Evolutionary conservation across 1,140 invertebrate genomes (phyloP), one percentile per base, ranked within the genome.

Genomic region (Drosophila malerkotliana): DNA sequence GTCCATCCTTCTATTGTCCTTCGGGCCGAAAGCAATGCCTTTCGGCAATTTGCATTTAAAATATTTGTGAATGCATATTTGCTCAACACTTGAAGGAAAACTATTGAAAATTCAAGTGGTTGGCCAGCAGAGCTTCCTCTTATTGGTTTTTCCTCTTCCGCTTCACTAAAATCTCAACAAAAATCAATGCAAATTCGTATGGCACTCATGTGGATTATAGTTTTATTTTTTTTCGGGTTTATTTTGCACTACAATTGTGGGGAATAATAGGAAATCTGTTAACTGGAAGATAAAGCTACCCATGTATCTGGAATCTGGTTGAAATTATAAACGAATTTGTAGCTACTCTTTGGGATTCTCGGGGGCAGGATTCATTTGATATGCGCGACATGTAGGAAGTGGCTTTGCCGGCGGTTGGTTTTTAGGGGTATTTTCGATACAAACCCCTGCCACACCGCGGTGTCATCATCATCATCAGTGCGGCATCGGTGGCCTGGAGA

Each of bases 291-390:
- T 39, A 59, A 4, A 39, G 21, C 30, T 24, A 15, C 24, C 15
- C 47, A 15, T 39, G 32, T 64, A 56, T 56, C 45, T 76, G 67
- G 55, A 44, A 56, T 56, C 54, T 76, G 67, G 55, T 48, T 15
- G 51, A 79, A 88, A 88, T 87, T 87, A 87, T 88, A 82, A 87
- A 87, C 79, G 69, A 88, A 88, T 87, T 87, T 82, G 82, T 84
- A 67, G 66, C 61, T 75, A 30, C 58, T 69, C 45, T 59, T 67
- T 47, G 41, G 30, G 12, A n/a, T 32, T 30, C 37, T 37, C 30
- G 14, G 21, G 28, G 49, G n/a, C 48, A 39, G 37, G 44, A 58
- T 78, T 88, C 83, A 88, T 81, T 87, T 88, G 61, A 80, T 88
- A 87, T 87, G 83, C 82, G 74, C 67, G 83, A 72, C 83, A 79